Conservation (phyloP, 2,113 vertebrate species). For the Nerophis ophidion region DNA sequence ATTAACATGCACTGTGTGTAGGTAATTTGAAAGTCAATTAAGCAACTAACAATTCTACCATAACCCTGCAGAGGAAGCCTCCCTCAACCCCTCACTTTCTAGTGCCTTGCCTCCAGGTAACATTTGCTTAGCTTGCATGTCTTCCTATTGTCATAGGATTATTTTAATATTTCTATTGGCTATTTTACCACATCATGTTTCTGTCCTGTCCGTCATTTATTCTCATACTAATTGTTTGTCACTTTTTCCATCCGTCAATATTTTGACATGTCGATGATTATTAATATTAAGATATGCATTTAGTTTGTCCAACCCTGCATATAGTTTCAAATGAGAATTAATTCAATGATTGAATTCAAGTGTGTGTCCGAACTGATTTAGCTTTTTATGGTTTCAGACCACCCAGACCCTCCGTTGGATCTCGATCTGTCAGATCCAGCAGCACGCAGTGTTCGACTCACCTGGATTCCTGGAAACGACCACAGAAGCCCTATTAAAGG, state of each 20-base stretch:
- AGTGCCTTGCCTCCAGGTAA: conserved; percentile 75
- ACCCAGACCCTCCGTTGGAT: conserved; percentile 83
- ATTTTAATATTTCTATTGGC: not conserved
- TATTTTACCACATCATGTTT: not conserved
- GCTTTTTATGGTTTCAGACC: conserved; percentile 63
- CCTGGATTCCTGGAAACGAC: conserved; percentile 90
- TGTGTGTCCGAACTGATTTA: not conserved
- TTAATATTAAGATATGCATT: too few relatives aligned
- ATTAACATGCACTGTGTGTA: conserved; percentile 5
- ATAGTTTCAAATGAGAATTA: not conserved
- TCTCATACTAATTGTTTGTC: not conserved
- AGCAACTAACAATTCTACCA: conserved; percentile 62
- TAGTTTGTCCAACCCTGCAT: not conserved
- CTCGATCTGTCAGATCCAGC: conserved; percentile 85
- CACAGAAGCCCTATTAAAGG: conserved; percentile 90
- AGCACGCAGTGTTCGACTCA: conserved; percentile 83
- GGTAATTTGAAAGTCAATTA: conserved; percentile 25
- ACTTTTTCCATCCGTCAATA: not conserved
- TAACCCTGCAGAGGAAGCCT: conserved; percentile 67
- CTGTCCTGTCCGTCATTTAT: not conserved
- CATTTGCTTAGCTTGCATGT: conserved; percentile 13
- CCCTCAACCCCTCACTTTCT: conserved; percentile 66
- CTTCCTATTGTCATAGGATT: not conserved
- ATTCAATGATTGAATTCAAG: too few relatives aligned
- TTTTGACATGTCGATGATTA: not conserved